Conservation (phyloP, 2,888 invertebrate genomes). For the Drosophila kuntzei region DNA sequence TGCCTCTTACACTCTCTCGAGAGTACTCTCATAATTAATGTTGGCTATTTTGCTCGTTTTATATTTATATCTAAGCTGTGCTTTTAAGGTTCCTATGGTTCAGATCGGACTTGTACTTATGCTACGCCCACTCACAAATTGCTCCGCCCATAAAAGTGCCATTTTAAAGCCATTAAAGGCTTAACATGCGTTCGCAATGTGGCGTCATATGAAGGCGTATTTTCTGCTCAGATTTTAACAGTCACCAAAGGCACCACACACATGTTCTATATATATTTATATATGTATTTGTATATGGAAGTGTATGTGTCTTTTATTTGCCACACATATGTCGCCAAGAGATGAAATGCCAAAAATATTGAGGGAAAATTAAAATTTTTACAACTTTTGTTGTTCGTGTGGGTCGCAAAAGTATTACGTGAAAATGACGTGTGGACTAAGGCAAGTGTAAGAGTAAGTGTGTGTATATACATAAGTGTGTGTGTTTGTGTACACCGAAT, state of each 20-base stretch:
- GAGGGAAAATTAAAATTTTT: conserved; percentile 80
- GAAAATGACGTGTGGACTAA: conserved; percentile 64
- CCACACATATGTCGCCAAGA: conserved; percentile 67
- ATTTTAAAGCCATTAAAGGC: conserved; percentile 71
- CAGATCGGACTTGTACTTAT: not conserved
- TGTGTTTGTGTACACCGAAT: conserved; percentile 21
- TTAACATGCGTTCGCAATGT: conserved; percentile 45
- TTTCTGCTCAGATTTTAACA: conserved; percentile 45
- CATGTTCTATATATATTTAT: not conserved
- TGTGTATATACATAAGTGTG: not conserved
- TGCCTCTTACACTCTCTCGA: no score
- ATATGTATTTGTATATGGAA: conserved; percentile 4
- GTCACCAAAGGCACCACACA: conserved; percentile 18
- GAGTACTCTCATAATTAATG: no score
- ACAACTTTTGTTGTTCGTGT: conserved; percentile 74
- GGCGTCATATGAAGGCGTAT: conserved; percentile 29
- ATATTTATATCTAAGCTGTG: not conserved
- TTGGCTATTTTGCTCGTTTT: not conserved
- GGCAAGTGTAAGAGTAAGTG: conserved; percentile 2
- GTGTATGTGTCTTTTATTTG: conserved; percentile 60
- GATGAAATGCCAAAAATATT: conserved; percentile 71
- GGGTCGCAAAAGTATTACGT: conserved; percentile 73
- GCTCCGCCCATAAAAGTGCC: conserved; percentile 8
- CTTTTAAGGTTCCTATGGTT: not conserved
- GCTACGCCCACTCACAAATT: not conserved